Evolutionary conservation across 2,888 invertebrate genomes (phyloP).

Genomic region (Gymnosoma rotundatum): DNA sequence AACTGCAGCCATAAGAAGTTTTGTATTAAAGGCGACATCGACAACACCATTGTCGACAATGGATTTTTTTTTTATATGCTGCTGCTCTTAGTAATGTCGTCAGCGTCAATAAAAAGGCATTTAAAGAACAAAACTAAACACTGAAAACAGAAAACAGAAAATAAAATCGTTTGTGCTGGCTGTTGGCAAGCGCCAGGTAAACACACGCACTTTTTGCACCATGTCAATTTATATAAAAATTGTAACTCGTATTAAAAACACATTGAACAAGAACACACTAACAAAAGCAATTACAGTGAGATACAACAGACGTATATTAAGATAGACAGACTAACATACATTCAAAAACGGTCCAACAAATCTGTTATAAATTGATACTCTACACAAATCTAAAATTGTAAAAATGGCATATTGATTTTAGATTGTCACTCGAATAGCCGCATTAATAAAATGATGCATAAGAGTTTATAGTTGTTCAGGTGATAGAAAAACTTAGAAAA

Average conservation of each 20-base stretch:
- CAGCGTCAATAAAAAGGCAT: slow-evolving; percentile 37
- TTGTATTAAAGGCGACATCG: slow-evolving; percentile 66
- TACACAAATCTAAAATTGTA: background rate
- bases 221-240: slow-evolving; percentile 66
- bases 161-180: slow-evolving; percentile 29
- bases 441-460: no score
- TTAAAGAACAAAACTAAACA: background rate
- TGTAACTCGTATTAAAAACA: slow-evolving; percentile 48
- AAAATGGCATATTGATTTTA: background rate
- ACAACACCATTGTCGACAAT: slow-evolving; percentile 59
- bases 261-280: slow-evolving; percentile 3
- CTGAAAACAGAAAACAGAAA: slow-evolving; percentile 8
- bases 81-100: slow-evolving; percentile 20
- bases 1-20: slow-evolving; percentile 46
- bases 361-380: background rate
- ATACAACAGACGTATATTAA: slow-evolving; percentile 15
- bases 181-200: slow-evolving; percentile 62
- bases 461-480: no score
- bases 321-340: slow-evolving; percentile 1
- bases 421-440: background rate
- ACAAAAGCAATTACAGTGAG: slow-evolving; percentile 12
- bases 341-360: background rate
- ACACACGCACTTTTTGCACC: slow-evolving; percentile 67
- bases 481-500: no score
- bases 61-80: background rate